Percentiles rank a stretch among this genome's conserved stretches.
These are phyloP conservation scores for Eudemis profundana DNA, from an alignment of 2,888 invertebrate genomes.

Conservation along the genomic window DNA sequence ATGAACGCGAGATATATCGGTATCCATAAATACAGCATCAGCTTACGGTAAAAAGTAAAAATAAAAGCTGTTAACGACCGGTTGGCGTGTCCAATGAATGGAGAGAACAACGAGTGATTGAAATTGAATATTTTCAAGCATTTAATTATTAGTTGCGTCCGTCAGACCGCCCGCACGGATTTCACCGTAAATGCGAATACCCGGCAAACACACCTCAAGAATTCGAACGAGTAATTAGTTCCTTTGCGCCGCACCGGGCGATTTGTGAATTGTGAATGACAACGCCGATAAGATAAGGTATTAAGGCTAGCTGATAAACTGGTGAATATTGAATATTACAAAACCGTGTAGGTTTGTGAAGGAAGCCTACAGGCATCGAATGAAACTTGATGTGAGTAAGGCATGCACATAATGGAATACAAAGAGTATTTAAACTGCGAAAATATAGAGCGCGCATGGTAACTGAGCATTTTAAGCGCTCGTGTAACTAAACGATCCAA, in stretches of 20 bases:
- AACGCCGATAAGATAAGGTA: constrained; percentile 19
- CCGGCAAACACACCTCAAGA: constrained; percentile 5
- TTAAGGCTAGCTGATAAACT: constrained; percentile 12
- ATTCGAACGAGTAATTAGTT: constrained; percentile 24
- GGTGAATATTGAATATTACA: constrained; percentile 12
- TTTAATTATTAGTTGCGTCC: constrained; percentile 56
- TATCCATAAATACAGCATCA: constrained; percentile 41
- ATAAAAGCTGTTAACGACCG: constrained; percentile 52
- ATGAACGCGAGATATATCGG: constrained; percentile 31
- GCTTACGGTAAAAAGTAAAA: constrained; percentile 45
- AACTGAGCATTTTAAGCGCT: too few species aligned
- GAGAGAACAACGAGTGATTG: constrained; percentile 56
- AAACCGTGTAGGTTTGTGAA: too few species aligned
- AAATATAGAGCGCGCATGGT: too few species aligned
- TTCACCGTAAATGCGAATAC: constrained; percentile 50
- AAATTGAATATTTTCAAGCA: constrained; percentile 58
- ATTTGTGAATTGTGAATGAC: constrained; percentile 29
- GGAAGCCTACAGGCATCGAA: too few species aligned
- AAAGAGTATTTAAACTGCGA: too few species aligned
- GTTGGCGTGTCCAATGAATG: constrained; percentile 57
- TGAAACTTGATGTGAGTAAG: too few species aligned
- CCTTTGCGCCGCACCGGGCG: constrained; percentile 1
- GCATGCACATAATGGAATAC: too few species aligned
- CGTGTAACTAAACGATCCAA: too few species aligned
- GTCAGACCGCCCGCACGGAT: constrained; percentile 48